Percentiles rank a stretch among this genome's conserved stretches.
These are phyloP conservation scores for Electrona antarctica DNA, from an alignment of 2,113 vertebrate species.

Conservation along the genomic window DNA sequence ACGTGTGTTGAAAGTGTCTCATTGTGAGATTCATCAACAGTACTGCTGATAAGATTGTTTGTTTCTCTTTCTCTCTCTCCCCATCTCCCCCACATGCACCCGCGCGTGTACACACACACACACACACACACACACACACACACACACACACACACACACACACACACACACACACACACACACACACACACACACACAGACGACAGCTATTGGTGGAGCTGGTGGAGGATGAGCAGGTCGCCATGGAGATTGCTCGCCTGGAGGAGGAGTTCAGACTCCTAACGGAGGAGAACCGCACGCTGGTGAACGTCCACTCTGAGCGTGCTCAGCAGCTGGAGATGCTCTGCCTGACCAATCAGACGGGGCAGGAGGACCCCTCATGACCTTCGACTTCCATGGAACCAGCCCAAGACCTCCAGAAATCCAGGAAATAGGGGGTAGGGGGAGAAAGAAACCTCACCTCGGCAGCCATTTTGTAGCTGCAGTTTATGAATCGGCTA, in stretches of 20 bases:
- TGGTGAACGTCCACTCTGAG: slow-evolving; percentile 88
- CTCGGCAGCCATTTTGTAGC: slow-evolving; percentile 23
- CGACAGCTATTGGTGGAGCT: slow-evolving; percentile 90
- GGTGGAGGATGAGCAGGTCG: slow-evolving; percentile 91
- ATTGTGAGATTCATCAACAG: no score
- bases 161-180: slow-evolving; percentile 9
- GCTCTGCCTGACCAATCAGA: slow-evolving; percentile 85
- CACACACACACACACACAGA: slow-evolving; percentile 68
- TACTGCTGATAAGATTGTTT: not conserved
- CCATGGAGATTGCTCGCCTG: slow-evolving; percentile 86
- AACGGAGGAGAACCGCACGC: slow-evolving; percentile 89
- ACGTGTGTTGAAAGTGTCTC: no score
- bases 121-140: slow-evolving; percentile 4
- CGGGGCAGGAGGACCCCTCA: slow-evolving; percentile 89
- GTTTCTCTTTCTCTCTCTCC: not conserved
- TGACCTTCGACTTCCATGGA: slow-evolving; percentile 76
- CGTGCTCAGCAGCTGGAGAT: slow-evolving; percentile 90
- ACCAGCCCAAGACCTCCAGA: slow-evolving; percentile 44
- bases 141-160: no score
- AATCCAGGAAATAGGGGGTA: slow-evolving; percentile 36
- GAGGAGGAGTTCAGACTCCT: slow-evolving; percentile 90
- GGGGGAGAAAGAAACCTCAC: slow-evolving; percentile 22
- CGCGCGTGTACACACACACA: slow-evolving; percentile 10
- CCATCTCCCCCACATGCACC: not conserved
- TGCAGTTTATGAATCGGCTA: slow-evolving; percentile 56